phyloP scores from a whole-genome alignment of 2,888 invertebrate genomes.

The Notocelia uddmanniana region DNA sequence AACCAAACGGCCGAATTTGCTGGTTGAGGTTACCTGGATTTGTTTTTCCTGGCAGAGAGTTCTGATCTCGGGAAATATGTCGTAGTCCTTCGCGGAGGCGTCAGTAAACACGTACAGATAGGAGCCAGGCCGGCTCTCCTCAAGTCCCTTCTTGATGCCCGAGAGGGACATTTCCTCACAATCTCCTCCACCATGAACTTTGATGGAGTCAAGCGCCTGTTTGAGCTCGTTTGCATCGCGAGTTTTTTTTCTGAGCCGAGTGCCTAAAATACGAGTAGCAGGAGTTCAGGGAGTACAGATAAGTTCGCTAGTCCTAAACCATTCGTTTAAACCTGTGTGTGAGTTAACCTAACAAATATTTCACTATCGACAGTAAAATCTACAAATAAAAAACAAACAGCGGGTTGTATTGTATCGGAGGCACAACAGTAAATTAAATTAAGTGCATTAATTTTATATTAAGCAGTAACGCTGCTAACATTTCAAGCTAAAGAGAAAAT shows the following conservation, averaged over 20 bases:
- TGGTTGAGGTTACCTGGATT: constrained; percentile 30
- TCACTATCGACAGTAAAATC: too few relatives aligned
- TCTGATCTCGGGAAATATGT: constrained; percentile 45
- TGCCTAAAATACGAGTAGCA: constrained; percentile 1
- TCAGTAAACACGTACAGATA: constrained; percentile 61
- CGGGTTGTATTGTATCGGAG: too few relatives aligned
- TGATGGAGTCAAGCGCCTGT: constrained; percentile 13
- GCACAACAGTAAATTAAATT: too few relatives aligned
- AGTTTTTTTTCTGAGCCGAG: background rate
- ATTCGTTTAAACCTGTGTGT: too few relatives aligned
- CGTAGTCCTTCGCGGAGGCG: constrained; percentile 55
- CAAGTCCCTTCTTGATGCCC: constrained; percentile 53
- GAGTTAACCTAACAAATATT: too few relatives aligned
- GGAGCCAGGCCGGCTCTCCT: constrained; percentile 53
- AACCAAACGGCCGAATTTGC: too few relatives aligned
- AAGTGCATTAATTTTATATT: too few relatives aligned
- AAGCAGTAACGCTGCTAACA: too few relatives aligned
- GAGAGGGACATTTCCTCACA: constrained; percentile 55
- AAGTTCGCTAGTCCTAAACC: background rate
- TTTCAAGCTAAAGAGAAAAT: too few relatives aligned
- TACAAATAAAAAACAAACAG: too few relatives aligned
- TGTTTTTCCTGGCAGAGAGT: constrained; percentile 55
- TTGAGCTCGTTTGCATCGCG: constrained; percentile 23
- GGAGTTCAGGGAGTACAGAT: background rate
- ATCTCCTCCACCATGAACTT: constrained; percentile 37